Evolutionary conservation across 2,888 invertebrate genomes (phyloP).

Genomic region (Dolichomitus sp.): DNA sequence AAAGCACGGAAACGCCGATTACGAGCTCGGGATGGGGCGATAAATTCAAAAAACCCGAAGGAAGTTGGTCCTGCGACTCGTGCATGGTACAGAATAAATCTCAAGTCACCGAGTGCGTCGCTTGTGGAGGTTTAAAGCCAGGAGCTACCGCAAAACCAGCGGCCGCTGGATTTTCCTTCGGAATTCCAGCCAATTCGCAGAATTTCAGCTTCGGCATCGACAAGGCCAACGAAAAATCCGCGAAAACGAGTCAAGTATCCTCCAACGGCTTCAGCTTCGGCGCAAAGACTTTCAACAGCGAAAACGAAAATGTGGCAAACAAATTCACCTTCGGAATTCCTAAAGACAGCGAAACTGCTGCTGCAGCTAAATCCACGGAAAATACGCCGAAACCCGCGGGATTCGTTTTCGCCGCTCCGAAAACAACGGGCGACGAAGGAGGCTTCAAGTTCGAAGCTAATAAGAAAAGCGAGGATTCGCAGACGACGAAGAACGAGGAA

Average conservation of each 20-base stretch:
- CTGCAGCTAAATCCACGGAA: constrained; percentile 9
- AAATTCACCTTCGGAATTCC: constrained; percentile 79
- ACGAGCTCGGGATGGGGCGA: constrained; percentile 80
- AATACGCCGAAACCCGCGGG: constrained; percentile 52
- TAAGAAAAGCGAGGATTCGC: constrained; percentile 24
- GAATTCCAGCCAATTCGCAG: constrained; percentile 73
- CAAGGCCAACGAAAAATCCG: constrained; percentile 79
- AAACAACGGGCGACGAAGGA: constrained; percentile 55
- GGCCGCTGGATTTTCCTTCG: constrained; percentile 77
- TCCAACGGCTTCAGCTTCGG: constrained; percentile 85
- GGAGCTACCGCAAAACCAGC: constrained; percentile 77
- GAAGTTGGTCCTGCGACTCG: constrained; percentile 88
- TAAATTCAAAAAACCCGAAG: constrained; percentile 84
- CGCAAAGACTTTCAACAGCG: constrained; percentile 62
- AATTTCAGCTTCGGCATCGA: constrained; percentile 87
- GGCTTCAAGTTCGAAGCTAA: constrained; percentile 61
- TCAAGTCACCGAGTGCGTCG: constrained; percentile 86
- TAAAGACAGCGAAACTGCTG: not conserved
- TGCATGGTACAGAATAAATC: constrained; percentile 88
- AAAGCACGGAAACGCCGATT: constrained; percentile 77
- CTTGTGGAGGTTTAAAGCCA: constrained; percentile 88
- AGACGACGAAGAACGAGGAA: constrained; percentile 54
- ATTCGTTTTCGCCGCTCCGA: constrained; percentile 78
- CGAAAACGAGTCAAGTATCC: constrained; percentile 65
- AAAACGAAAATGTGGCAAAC: constrained; percentile 12